Evolutionary conservation across 1,140 invertebrate genomes (phyloP), one percentile per base, ranked within the genome.

Genomic region (Protaetia brevitarsis): DNA sequence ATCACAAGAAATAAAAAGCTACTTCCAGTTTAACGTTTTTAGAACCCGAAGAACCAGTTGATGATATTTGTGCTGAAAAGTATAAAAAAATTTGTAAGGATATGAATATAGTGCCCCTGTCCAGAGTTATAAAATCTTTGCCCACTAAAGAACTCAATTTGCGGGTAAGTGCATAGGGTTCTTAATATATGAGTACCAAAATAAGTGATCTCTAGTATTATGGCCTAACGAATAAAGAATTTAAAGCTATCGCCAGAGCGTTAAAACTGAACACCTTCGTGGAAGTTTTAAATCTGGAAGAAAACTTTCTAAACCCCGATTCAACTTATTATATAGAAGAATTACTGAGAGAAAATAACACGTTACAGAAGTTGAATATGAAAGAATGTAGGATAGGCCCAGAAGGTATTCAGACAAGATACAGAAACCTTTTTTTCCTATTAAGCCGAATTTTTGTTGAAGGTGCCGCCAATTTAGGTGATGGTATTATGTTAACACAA

Each of bases 331-430:
- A 80, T 70, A 69, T 83, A 29, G 73, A 77, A 5, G 76, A 80
- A 64, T 78, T 82, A 76, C 64, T 83, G 4, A 66, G 70, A 58
- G 76, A 70, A 37, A 83, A 82, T 71, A 74, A 66, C n/a, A 69
- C 66, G 13, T 65, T 83, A 19, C 66, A 70, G 19, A 73, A 76
- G 66, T 63, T 83, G n/a, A 80, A 78, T 73, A 70, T 83, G 64
- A 66, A 70, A 13, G 79, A 81, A 57, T 83, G 82, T 65, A 73
- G 75, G 66, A 79, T 83, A 45, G 81, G 81, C 3, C 41, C n/a
- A 45, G 23, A 3, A 16, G 41, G 41, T 45, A 45, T n/a, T n/a
- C n/a, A n/a, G n/a, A n/a, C n/a, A n/a, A n/a, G n/a, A n/a, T n/a
- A n/a, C n/a, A n/a, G n/a, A n/a, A n/a, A n/a, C n/a, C n/a, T n/a